Conservation (phyloP, 2,797 vertebrate species). For the Microchirus variegatus region DNA sequence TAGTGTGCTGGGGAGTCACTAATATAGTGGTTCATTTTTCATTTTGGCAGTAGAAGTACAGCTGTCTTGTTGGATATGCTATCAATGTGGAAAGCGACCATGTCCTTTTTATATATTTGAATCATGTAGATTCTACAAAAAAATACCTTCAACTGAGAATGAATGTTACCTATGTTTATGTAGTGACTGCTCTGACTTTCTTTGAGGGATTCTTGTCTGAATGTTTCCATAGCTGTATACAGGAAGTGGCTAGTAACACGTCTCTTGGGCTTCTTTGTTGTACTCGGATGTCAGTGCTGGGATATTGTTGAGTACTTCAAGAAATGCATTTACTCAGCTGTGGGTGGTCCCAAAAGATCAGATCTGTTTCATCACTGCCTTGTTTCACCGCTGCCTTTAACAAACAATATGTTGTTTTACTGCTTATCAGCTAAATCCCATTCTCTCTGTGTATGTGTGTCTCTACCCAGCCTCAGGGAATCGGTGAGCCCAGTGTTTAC, state of each 20-base stretch:
- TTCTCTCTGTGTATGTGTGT: slow-evolving; percentile 4
- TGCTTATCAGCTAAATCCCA: slow-evolving; percentile 27
- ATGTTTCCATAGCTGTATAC: neutral
- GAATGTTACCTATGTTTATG: neutral
- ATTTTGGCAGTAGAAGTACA: neutral
- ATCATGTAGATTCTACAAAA: neutral
- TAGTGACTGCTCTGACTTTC: neutral
- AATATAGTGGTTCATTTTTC: too few relatives aligned
- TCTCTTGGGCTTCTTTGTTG: neutral
- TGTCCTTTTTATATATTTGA: neutral
- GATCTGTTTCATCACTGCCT: too few relatives aligned
- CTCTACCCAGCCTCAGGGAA: slow-evolving; percentile 87
- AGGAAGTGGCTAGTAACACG: neutral
- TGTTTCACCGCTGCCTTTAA: slow-evolving; percentile 13
- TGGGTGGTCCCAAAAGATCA: too few relatives aligned
- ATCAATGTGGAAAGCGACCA: neutral
- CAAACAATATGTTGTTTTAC: slow-evolving; percentile 5
- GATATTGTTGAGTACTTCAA: neutral
- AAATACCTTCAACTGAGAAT: neutral
- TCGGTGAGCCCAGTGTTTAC: slow-evolving; percentile 94
- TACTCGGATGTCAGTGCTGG: neutral
- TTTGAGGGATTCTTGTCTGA: neutral
- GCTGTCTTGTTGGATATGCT: neutral
- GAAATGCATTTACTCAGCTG: neutral
- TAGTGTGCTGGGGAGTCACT: too few relatives aligned